These are phyloP conservation scores for Choreutis nemorana DNA, from an alignment of 2,888 invertebrate species.

Conservation along the genomic window DNA sequence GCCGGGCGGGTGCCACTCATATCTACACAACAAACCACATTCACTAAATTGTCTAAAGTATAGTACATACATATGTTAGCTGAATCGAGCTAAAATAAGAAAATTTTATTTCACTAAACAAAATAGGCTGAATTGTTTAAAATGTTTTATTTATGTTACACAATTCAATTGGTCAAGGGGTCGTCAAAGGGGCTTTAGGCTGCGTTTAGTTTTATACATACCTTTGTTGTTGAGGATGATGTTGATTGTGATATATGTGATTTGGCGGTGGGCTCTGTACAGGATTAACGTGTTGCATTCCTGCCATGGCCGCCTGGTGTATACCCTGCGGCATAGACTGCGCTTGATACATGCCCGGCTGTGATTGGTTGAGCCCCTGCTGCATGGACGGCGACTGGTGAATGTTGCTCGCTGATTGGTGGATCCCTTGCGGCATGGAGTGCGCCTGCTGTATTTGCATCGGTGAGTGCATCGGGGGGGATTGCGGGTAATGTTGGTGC, in stretches of 20 bases:
- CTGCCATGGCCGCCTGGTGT: constrained; percentile 9
- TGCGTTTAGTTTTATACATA: too few species aligned
- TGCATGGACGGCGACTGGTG: constrained; percentile 18
- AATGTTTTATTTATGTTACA: too few species aligned
- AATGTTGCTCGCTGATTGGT: neutral
- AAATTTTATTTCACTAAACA: neutral
- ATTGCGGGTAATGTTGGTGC: constrained; percentile 9
- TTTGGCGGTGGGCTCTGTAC: constrained; percentile 11
- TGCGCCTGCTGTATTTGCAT: constrained; percentile 3
- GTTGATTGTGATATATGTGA: constrained; percentile 26
- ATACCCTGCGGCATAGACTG: constrained; percentile 12
- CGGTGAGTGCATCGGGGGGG: constrained; percentile 3
- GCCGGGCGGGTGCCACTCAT: constrained; percentile 54
- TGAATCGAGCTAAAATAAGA: too few species aligned
- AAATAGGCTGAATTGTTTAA: too few species aligned
- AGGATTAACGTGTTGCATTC: too few species aligned
- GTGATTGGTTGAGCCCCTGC: constrained; percentile 14
- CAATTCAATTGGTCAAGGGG: too few species aligned
- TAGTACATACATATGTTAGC: too few species aligned
- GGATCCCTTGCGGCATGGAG: constrained; percentile 1
- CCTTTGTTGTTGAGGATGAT: constrained; percentile 29
- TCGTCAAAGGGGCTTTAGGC: too few species aligned
- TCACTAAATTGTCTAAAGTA: neutral
- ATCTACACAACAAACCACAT: constrained; percentile 26
- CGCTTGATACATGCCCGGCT: constrained; percentile 10